phyloP scores from a whole-genome alignment of 1,140 invertebrate species.

The Bombus superbus region DNA sequence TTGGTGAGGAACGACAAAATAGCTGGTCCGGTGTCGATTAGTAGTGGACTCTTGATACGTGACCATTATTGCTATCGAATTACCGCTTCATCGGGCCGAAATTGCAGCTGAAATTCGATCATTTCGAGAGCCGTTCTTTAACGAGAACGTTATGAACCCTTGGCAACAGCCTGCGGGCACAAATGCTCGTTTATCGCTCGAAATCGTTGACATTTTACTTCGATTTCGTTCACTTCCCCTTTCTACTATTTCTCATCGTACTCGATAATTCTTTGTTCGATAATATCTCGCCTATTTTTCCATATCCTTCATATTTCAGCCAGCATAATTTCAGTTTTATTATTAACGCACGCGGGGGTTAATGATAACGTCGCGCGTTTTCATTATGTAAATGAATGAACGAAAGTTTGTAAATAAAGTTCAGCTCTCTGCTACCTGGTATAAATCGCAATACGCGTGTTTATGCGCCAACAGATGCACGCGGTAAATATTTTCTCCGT shows the following conservation, averaged over 20 bases:
- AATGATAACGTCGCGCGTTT: background rate
- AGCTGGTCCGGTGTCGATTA: conserved; percentile 47
- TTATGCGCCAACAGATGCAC: conserved; percentile 13
- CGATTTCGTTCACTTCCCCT: background rate
- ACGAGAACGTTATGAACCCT: conserved; percentile 10
- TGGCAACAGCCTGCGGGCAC: background rate
- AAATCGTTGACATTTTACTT: background rate
- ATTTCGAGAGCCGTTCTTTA: conserved; percentile 18
- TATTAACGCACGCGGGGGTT: background rate
- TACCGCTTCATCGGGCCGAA: background rate
- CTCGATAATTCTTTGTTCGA: background rate
- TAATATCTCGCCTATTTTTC: no score
- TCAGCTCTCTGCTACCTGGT: background rate
- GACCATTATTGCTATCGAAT: conserved; percentile 41
- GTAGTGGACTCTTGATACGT: conserved; percentile 27
- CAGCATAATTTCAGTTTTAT: background rate
- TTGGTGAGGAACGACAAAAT: conserved; percentile 46
- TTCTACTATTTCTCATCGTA: no score
- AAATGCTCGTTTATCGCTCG: background rate
- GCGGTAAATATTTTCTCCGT: conserved; percentile 27
- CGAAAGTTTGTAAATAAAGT: conserved; percentile 39
- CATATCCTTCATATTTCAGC: background rate
- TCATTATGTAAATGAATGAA: conserved; percentile 22
- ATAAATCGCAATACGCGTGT: conserved; percentile 32
- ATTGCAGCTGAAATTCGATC: conserved; percentile 31